Base-by-base conservation (phyloP, 2,113 vertebrate genomes). In the Plestiodon gilberti region DNA sequence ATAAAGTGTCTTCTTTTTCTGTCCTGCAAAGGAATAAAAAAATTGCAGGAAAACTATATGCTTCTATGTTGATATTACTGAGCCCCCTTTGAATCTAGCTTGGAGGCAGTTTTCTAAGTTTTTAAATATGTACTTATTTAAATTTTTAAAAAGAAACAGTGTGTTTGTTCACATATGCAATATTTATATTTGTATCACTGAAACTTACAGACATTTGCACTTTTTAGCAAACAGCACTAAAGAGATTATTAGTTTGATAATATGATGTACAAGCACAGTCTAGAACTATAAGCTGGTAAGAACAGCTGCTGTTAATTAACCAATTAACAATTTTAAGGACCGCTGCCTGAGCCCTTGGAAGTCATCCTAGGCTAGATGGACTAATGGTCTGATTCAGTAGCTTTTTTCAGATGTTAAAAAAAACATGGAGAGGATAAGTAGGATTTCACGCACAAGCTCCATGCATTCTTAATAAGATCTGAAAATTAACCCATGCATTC, bases 141-240 rank as follows among this genome's bases (percentile, higher is more conserved):
- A 90, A 89, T 85, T 35, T 48, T 48, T 48, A 79, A 92, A 92
- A 92, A 89, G 30, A 40, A 62, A 79, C 87, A 75, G 83, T 89
- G 75, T 25, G 17, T 77, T 28, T 71, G 57, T 20, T 15, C 57
- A 15, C 0, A n/a, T 86, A 82, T 91, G 57, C 67, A 90, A 90
- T 88, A 84, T 94, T 61, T 89, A n/a, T n/a, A n/a, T n/a, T n/a
- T n/a, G n/a, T n/a, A 74, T 91, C 93, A 89, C 79, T 90, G 86
- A 14, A 87, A 55, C 83, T 83, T 48, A 48, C 43, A 48, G 80
- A 90, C 87, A 91, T 91, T 90, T 89, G 61, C 71, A 71, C 83
- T 81, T 73, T 89, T 78, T 91, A 83, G 17, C 90, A 55, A 84
- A 78, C 75, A n/a, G n/a, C n/a, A 35, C 85, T 86, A 94, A 82